A percentile compares a stretch with the other conserved stretches of the same genome.
Conservation (phyloP, 1,140 invertebrate species). For the Drosophila gunungcola region DNA sequence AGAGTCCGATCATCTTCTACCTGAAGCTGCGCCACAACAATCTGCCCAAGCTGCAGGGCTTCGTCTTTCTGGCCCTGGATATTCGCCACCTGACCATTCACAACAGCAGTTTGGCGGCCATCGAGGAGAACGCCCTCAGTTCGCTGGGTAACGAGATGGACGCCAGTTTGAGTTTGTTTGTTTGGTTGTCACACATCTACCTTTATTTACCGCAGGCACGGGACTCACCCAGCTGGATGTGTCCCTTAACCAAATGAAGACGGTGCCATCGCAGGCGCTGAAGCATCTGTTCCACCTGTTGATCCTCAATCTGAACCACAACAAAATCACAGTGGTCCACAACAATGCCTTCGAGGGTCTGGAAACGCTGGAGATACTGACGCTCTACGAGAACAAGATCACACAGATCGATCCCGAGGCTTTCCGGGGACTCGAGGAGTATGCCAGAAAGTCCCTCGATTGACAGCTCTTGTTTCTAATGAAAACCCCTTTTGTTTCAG, state of each 20-base stretch:
- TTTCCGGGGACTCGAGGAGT: slow-evolving; percentile 94
- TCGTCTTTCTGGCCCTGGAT: slow-evolving; percentile 93
- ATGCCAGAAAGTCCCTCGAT: slow-evolving; percentile 66
- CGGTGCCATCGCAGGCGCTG: slow-evolving; percentile 92
- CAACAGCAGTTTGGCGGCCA: slow-evolving; percentile 93
- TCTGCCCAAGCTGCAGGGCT: slow-evolving; percentile 92
- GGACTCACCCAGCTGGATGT: slow-evolving; percentile 93
- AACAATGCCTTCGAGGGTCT: slow-evolving; percentile 92
- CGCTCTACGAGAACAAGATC: slow-evolving; percentile 95
- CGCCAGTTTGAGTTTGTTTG: background rate
- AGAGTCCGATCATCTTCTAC: slow-evolving; percentile 92
- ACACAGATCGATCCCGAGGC: slow-evolving; percentile 91
- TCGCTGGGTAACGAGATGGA: slow-evolving; percentile 89
- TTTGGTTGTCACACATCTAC: background rate
- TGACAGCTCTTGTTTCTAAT: no score
- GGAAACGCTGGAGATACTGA: slow-evolving; percentile 93
- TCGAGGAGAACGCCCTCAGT: slow-evolving; percentile 93
- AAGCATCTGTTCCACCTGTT: slow-evolving; percentile 92
- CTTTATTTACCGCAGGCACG: slow-evolving; percentile 87
- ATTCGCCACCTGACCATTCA: slow-evolving; percentile 94
- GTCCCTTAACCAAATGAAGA: slow-evolving; percentile 91
- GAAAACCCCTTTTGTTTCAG: slow-evolving; percentile 85
- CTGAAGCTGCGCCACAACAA: slow-evolving; percentile 93
- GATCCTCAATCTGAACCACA: slow-evolving; percentile 95
- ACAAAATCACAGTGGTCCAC: slow-evolving; percentile 91